phyloP scores from a whole-genome alignment of 1,140 invertebrate genomes.

The Drusus annulatus region DNA sequence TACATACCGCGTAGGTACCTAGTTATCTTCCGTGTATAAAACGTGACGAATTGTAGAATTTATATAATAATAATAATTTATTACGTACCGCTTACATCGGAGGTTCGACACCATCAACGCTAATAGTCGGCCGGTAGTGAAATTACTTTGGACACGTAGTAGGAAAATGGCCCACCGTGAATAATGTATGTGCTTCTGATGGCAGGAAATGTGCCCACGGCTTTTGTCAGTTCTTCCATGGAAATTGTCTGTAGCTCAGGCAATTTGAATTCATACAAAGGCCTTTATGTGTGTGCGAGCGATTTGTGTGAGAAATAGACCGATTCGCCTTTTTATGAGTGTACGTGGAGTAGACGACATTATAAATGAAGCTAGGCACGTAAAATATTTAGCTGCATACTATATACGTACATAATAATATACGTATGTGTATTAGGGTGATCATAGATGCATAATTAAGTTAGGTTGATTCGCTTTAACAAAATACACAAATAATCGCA shows the following conservation, averaged over 20 bases:
- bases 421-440: too few species aligned
- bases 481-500: too few species aligned
- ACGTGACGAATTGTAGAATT: too few species aligned
- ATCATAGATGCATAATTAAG: too few species aligned
- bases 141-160: not conserved
- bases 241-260: conserved; percentile 42
- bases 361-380: not conserved
- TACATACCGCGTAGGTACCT: too few species aligned
- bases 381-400: too few species aligned
- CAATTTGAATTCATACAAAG: conserved; percentile 39
- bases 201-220: conserved; percentile 28
- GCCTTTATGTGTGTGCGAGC: not conserved
- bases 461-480: too few species aligned
- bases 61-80: too few species aligned
- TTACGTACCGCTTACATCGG: too few species aligned
- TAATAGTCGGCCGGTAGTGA: not conserved
- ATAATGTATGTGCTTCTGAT: conserved; percentile 18
- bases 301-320: conserved; percentile 41
- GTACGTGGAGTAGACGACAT: not conserved
- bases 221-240: conserved; percentile 41
- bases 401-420: too few species aligned
- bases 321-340: not conserved
- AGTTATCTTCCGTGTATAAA: too few species aligned
- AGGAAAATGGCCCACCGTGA: not conserved
- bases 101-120: too few species aligned